Evolutionary conservation across 2,888 invertebrate genomes (phyloP).

Genomic region (Tetragonisca angustula): DNA sequence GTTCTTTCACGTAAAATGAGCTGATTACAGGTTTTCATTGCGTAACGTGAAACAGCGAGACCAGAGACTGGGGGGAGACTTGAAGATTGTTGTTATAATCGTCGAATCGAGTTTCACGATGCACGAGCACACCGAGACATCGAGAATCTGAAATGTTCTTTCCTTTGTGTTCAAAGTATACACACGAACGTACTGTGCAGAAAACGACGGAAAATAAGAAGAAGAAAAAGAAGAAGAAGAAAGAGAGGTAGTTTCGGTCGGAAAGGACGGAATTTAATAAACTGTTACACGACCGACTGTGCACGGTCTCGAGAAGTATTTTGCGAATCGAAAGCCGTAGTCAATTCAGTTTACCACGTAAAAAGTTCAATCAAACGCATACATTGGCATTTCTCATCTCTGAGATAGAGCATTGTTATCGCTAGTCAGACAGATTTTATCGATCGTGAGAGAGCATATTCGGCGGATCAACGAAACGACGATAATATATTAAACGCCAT

Average conservation of each 20-base stretch:
- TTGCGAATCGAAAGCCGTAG: slow-evolving; percentile 30
- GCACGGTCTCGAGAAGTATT: not conserved
- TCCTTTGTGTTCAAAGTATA: not conserved
- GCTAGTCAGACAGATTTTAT: slow-evolving; percentile 35
- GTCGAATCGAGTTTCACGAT: not conserved
- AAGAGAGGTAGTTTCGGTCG: not conserved
- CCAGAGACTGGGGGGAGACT: not conserved
- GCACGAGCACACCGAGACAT: not conserved
- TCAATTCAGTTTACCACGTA: slow-evolving; percentile 40
- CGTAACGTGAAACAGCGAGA: slow-evolving; percentile 1
- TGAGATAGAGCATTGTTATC: slow-evolving; percentile 33
- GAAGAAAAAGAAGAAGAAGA: not conserved
- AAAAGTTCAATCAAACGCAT: slow-evolving; percentile 29
- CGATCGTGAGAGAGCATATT: slow-evolving; percentile 12
- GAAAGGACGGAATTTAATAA: not conserved
- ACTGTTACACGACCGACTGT: not conserved
- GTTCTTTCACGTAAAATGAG: slow-evolving; percentile 26
- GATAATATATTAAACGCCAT: slow-evolving; percentile 21
- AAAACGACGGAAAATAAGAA: not conserved
- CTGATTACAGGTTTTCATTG: slow-evolving; percentile 45
- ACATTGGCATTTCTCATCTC: slow-evolving; percentile 38
- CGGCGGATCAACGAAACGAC: slow-evolving; percentile 38
- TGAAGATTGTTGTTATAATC: not conserved
- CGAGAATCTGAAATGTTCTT: not conserved
- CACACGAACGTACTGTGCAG: too few species aligned